phyloP scores from a whole-genome alignment of 2,797 vertebrate genomes.

The Acrocephalus scirpaceus region DNA sequence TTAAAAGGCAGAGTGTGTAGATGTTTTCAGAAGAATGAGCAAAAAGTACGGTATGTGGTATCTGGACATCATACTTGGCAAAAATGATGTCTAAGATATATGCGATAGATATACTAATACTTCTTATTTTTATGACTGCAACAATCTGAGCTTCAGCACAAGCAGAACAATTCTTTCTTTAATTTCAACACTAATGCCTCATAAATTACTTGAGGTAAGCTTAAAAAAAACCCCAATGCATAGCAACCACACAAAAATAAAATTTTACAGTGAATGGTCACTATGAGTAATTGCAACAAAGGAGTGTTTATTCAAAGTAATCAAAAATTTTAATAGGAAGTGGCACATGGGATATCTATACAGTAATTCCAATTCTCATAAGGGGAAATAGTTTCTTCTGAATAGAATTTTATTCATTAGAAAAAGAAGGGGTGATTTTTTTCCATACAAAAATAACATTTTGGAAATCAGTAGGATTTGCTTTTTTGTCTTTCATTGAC shows the following conservation, averaged over 20 bases:
- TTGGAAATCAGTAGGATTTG: not conserved
- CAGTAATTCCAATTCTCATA: not conserved
- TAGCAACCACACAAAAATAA: not conserved
- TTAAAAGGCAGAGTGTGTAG: not conserved
- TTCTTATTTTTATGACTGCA: not conserved
- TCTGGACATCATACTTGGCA: not conserved
- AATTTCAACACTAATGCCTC: not conserved
- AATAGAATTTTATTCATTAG: not conserved
- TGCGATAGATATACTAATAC: not conserved
- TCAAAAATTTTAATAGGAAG: not conserved
- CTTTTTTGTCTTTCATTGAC: constrained; percentile 23
- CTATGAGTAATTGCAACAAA: not conserved
- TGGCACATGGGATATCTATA: not conserved
- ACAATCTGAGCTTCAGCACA: not conserved
- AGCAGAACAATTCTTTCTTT: not conserved
- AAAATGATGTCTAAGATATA: not conserved
- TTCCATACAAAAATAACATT: not conserved
- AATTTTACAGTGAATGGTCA: not conserved
- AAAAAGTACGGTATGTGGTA: not conserved
- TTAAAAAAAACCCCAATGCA: not conserved
- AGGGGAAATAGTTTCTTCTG: not conserved
- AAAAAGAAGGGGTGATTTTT: not conserved
- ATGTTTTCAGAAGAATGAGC: not conserved
- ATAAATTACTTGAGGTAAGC: not conserved
- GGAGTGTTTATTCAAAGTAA: not conserved